Evolutionary conservation across 2,888 invertebrate genomes (phyloP).

Genomic region (Xestia xanthographa): DNA sequence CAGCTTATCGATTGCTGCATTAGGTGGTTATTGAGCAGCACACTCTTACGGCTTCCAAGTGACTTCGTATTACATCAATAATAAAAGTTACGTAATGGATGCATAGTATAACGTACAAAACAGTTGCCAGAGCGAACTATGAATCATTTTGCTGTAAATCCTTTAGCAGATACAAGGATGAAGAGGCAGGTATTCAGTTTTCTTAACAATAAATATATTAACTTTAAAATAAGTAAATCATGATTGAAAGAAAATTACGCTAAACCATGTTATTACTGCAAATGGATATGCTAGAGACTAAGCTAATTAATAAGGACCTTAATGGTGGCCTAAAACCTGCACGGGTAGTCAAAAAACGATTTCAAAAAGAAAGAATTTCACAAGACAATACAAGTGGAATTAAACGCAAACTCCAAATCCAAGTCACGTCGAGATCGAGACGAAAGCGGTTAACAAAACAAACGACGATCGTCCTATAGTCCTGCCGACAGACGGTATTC

Average conservation of each 20-base stretch:
- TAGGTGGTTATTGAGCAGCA: conserved; percentile 55
- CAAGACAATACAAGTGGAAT: conserved; percentile 12
- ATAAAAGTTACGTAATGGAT: conserved; percentile 34
- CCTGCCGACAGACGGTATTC: conserved; percentile 62
- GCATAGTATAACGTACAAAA: background rate
- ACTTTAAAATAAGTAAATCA: background rate
- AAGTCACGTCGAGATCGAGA: conserved; percentile 67
- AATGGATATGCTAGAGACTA: background rate
- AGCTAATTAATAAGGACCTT: background rate
- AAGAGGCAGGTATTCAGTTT: background rate
- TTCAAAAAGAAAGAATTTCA: background rate
- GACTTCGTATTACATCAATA: conserved; percentile 50
- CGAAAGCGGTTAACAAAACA: conserved; percentile 60
- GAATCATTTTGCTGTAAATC: background rate
- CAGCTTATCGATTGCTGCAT: conserved; percentile 66
- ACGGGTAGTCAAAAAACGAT: background rate
- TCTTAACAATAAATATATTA: background rate
- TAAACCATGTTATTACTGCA: background rate
- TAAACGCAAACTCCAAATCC: conserved; percentile 47
- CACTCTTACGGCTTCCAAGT: conserved; percentile 65
- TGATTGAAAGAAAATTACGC: background rate
- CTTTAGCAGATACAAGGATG: background rate
- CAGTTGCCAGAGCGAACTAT: background rate
- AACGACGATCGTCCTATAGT: conserved; percentile 66
- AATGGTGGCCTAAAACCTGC: background rate